These are phyloP conservation scores for Fregetta grallaria DNA, from an alignment of 2,113 vertebrate species.

Conservation along the genomic window DNA sequence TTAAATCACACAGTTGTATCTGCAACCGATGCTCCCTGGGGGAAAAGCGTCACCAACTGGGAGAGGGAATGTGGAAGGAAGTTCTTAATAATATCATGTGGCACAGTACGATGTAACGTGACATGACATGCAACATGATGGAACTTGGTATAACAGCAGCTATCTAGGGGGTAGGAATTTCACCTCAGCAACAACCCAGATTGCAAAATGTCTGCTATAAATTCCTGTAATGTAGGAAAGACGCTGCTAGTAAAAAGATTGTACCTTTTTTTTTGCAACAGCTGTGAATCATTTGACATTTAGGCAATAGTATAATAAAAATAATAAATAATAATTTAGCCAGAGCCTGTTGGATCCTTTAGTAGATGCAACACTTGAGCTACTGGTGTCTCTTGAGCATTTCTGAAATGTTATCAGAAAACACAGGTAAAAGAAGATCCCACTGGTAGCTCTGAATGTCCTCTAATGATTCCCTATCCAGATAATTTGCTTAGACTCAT, in stretches of 20 bases:
- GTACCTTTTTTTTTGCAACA: not conserved
- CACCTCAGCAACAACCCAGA: not conserved
- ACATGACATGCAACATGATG: fast-evolving
- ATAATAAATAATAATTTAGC: slow-evolving; percentile 55
- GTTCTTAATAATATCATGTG: not conserved
- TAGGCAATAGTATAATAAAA: slow-evolving; percentile 48
- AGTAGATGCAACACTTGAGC: slow-evolving; percentile 18
- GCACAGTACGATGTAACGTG: not conserved
- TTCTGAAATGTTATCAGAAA: slow-evolving; percentile 38
- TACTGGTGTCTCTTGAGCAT: slow-evolving; percentile 18
- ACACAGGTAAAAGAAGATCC: slow-evolving; percentile 22
- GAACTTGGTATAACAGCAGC: not conserved
- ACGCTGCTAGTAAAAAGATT: not conserved
- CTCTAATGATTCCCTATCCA: slow-evolving; percentile 33
- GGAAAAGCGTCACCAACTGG: not conserved
- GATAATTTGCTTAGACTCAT: slow-evolving; percentile 50
- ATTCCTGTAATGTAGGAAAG: not conserved
- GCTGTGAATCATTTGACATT: slow-evolving; percentile 61
- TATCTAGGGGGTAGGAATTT: not conserved
- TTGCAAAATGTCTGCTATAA: slow-evolving; percentile 12
- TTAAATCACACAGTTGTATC: not conserved
- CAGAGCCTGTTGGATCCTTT: slow-evolving; percentile 5
- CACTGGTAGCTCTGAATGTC: slow-evolving; percentile 16
- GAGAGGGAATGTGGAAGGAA: not conserved
- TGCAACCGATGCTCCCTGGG: not conserved